These are phyloP conservation scores for Caenorhabditis japonica DNA, from an alignment of 2,888 invertebrate genomes.

Conservation along the genomic window DNA sequence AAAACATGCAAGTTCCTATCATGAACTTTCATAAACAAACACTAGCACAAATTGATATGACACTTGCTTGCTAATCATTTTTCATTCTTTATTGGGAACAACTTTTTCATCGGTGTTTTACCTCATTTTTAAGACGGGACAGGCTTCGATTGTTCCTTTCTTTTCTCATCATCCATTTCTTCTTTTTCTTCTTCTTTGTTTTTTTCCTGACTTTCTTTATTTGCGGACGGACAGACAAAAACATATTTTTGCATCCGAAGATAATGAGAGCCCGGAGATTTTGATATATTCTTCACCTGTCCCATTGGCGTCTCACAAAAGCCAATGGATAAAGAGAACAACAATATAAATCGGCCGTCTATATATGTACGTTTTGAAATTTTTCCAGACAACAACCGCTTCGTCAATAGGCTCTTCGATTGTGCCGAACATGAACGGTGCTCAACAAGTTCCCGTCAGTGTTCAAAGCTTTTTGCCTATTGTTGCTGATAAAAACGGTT, in stretches of 20 bases:
- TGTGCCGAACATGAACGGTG: slow-evolving; percentile 10
- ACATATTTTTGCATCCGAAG: slow-evolving; percentile 46
- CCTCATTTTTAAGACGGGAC: slow-evolving; percentile 17
- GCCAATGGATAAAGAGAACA: slow-evolving; percentile 25
- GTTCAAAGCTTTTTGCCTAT: too few species aligned
- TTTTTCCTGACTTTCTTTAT: slow-evolving; percentile 5
- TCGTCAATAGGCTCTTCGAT: slow-evolving; percentile 2
- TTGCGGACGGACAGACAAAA: slow-evolving; percentile 14
- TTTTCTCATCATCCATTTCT: slow-evolving; percentile 7
- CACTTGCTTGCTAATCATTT: slow-evolving; percentile 46
- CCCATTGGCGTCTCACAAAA: slow-evolving; percentile 23
- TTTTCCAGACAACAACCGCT: slow-evolving; percentile 34
- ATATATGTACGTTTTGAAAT: slow-evolving; percentile 22
- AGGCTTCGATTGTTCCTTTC: slow-evolving; percentile 5
- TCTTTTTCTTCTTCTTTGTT: slow-evolving; percentile 7
- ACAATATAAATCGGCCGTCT: slow-evolving; percentile 19
- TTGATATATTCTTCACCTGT: slow-evolving; percentile 43
- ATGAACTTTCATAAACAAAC: slow-evolving; percentile 50
- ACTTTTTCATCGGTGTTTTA: slow-evolving; percentile 18
- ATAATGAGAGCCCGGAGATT: slow-evolving; percentile 40
- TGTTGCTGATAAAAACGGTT: not conserved
- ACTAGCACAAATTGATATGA: slow-evolving; percentile 39
- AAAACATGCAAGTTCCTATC: slow-evolving; percentile 28
- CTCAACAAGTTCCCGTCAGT: not conserved
- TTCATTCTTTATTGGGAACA: slow-evolving; percentile 40